Evolutionary conservation across 2,113 vertebrate genomes (phyloP).

Genomic region (Protobothrops mucrosquamatus): DNA sequence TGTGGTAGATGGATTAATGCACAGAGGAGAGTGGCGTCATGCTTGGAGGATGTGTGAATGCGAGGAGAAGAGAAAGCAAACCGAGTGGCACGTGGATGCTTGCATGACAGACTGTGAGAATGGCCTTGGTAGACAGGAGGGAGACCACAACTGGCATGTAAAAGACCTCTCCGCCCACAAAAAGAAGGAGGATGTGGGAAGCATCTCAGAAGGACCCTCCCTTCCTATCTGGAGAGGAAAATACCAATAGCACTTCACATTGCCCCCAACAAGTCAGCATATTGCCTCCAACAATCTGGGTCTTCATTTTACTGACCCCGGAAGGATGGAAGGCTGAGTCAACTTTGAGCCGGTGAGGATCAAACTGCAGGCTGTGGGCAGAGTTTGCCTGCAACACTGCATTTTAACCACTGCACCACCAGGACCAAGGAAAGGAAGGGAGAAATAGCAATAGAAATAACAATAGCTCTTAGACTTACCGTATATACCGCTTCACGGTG

Average conservation of each 20-base stretch:
- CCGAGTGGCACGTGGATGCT: not conserved
- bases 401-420: too few species aligned
- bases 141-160: not conserved
- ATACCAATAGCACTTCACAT: not conserved
- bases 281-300: too few species aligned
- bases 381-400: too few species aligned
- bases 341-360: too few species aligned
- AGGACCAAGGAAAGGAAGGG: too few species aligned
- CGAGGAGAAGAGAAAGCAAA: not conserved
- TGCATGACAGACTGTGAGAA: not conserved
- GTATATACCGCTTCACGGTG: not conserved
- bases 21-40: too few species aligned
- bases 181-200: not conserved
- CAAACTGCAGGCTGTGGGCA: too few species aligned
- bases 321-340: too few species aligned
- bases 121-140: not conserved
- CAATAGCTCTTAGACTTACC: not conserved
- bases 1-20: not conserved
- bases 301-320: too few species aligned
- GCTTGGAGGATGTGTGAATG: not conserved
- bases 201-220: too few species aligned
- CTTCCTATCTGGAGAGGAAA: not conserved
- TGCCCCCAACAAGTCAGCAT: too few species aligned
- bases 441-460: not conserved
- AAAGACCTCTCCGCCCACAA: not conserved